Evolutionary conservation across 2,113 vertebrate species (phyloP).

Genomic region (Talpa occidentalis): DNA sequence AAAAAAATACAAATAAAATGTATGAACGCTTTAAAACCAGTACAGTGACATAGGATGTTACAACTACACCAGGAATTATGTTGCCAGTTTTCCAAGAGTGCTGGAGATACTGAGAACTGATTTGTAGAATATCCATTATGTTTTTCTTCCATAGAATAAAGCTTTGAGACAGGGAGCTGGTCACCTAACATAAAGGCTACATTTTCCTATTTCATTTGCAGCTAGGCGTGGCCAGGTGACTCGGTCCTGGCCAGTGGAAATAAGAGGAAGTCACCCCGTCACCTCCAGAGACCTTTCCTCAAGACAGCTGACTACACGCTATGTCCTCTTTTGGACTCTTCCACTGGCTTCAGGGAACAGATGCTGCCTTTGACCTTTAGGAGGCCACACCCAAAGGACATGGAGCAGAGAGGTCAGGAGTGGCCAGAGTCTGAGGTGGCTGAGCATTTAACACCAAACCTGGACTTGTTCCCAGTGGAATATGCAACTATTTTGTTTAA

Average conservation of each 20-base stretch:
- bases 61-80: neutral
- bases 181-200: neutral
- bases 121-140: neutral
- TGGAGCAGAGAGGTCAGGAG: neutral
- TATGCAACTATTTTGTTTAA: neutral
- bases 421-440: neutral
- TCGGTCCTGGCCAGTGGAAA: neutral
- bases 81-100: neutral
- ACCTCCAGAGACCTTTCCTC: neutral
- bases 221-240: neutral
- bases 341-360: neutral
- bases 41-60: neutral
- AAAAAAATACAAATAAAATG: neutral
- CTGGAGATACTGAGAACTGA: neutral
- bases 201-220: neutral
- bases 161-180: neutral
- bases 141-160: neutral
- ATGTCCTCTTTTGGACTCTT: neutral
- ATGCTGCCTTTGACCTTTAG: neutral
- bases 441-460: neutral
- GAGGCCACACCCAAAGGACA: neutral
- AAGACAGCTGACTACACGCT: neutral
- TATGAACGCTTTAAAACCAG: neutral
- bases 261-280: neutral
- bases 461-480: neutral